Evolutionary conservation across 1,140 invertebrate genomes (phyloP).

Genomic region (Drosophila santomea): DNA sequence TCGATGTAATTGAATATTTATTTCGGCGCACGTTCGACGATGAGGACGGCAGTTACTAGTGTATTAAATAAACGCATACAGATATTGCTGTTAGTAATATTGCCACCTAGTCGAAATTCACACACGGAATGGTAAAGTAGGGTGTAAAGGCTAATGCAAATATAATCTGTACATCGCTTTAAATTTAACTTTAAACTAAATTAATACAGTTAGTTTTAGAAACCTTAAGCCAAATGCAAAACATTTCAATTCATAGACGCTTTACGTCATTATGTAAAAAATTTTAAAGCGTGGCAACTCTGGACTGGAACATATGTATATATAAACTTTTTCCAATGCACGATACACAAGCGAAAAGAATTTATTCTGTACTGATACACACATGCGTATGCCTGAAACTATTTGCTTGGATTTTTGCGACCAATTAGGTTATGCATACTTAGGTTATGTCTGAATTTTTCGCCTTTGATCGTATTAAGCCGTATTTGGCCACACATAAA

Average conservation of each 20-base stretch:
- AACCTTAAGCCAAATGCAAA: not conserved
- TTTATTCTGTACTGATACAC: slow-evolving; percentile 4
- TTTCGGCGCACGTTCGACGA: slow-evolving; percentile 51
- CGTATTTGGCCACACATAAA: not conserved
- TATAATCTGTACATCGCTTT: not conserved
- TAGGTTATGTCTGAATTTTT: slow-evolving; percentile 9
- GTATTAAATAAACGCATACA: slow-evolving; percentile 52
- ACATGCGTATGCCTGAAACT: not conserved
- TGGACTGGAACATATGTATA: slow-evolving; percentile 11
- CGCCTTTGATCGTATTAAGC: not conserved
- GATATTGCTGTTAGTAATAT: slow-evolving; percentile 31
- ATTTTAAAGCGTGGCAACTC: slow-evolving; percentile 62
- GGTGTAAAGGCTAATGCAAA: not conserved
- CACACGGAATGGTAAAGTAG: not conserved
- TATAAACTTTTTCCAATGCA: slow-evolving; percentile 15
- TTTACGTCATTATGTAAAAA: slow-evolving; percentile 65
- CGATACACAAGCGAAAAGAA: slow-evolving; percentile 12
- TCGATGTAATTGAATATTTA: slow-evolving; percentile 42
- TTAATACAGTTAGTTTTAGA: not conserved
- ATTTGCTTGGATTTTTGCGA: slow-evolving; percentile 1
- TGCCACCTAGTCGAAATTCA: slow-evolving; percentile 55
- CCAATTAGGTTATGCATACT: slow-evolving; percentile 15
- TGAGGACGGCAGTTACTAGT: slow-evolving; percentile 60
- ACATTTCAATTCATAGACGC: not conserved
- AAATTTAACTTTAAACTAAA: too few species aligned